Evolutionary conservation across 2,113 vertebrate genomes (phyloP).

Genomic region (Terrapene triunguis): DNA sequence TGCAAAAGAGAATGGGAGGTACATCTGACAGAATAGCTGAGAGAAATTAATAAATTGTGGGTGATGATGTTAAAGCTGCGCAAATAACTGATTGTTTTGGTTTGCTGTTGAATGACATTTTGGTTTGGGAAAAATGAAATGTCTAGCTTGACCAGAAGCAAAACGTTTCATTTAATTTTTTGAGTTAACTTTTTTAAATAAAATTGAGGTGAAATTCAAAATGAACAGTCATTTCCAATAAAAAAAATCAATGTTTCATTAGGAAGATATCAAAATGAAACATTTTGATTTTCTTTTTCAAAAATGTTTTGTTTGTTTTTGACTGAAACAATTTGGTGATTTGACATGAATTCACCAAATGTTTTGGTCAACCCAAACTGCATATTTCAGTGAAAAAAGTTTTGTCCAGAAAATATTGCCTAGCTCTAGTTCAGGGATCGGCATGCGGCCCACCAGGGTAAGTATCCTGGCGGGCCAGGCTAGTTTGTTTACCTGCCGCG

Average conservation of each 20-base stretch:
- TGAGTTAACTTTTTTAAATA: not conserved
- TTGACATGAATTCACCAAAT: not conserved
- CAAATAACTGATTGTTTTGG: not conserved
- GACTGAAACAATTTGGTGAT: not conserved
- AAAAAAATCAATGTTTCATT: not conserved
- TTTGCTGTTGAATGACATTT: not conserved
- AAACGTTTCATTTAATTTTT: not conserved
- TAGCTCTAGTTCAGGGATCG: too few species aligned
- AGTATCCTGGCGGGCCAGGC: too few species aligned
- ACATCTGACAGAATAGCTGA: slow-evolving; percentile 59
- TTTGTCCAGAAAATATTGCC: too few species aligned
- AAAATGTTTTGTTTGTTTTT: too few species aligned
- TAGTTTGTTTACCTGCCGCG: too few species aligned
- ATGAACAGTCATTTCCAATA: not conserved
- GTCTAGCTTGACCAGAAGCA: not conserved
- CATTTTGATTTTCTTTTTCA: not conserved
- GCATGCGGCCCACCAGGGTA: too few species aligned
- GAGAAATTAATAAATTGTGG: slow-evolving; percentile 24
- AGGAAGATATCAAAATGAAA: not conserved
- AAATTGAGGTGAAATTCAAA: not conserved
- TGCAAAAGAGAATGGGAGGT: slow-evolving; percentile 31
- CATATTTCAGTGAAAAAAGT: too few species aligned
- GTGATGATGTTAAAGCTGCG: not conserved
- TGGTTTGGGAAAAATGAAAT: not conserved
- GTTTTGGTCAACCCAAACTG: too few species aligned